Percentiles rank a stretch among this genome's conserved stretches.
Evolutionary conservation across 2,797 vertebrate species (phyloP).

Genomic region (Salmo trutta): DNA sequence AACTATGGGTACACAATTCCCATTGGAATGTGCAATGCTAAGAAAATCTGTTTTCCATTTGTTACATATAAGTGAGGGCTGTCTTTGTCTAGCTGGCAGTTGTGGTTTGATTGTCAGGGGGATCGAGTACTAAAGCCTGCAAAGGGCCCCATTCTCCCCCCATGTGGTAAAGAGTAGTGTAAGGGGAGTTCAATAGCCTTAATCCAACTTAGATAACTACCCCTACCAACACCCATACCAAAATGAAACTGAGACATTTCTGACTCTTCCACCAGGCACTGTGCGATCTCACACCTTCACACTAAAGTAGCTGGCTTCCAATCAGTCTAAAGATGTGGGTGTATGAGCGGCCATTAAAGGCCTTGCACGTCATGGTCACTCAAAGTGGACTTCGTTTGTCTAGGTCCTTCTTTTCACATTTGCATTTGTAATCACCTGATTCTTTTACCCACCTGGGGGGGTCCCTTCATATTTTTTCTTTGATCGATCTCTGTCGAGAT

Average conservation of each 20-base stretch:
- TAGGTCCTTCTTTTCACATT: neutral
- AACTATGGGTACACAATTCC: neutral
- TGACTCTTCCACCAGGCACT: conserved; percentile 35
- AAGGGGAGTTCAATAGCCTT: conserved; percentile 53
- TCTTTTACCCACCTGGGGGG: neutral
- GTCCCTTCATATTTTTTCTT: too few species aligned
- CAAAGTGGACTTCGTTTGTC: neutral
- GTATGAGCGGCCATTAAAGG: conserved; percentile 6
- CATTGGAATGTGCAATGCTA: conserved; percentile 10
- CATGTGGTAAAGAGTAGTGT: conserved; percentile 39
- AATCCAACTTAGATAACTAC: conserved; percentile 62
- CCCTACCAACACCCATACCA: conserved; percentile 42
- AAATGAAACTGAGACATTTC: conserved; percentile 34
- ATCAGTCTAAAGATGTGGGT: neutral
- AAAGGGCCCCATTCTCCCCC: conserved; percentile 43
- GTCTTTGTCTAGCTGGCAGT: conserved; percentile 19
- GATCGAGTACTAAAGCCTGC: conserved; percentile 54
- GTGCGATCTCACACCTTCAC: conserved; percentile 11
- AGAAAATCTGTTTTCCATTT: neutral
- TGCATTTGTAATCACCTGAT: neutral
- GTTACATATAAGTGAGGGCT: neutral
- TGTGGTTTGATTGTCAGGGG: conserved; percentile 41
- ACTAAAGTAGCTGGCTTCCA: conserved; percentile 13
- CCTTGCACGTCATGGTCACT: neutral
- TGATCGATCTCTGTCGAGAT: too few species aligned